Base-by-base conservation (phyloP, 2,113 vertebrate genomes). In the Pituophis catenifer region DNA sequence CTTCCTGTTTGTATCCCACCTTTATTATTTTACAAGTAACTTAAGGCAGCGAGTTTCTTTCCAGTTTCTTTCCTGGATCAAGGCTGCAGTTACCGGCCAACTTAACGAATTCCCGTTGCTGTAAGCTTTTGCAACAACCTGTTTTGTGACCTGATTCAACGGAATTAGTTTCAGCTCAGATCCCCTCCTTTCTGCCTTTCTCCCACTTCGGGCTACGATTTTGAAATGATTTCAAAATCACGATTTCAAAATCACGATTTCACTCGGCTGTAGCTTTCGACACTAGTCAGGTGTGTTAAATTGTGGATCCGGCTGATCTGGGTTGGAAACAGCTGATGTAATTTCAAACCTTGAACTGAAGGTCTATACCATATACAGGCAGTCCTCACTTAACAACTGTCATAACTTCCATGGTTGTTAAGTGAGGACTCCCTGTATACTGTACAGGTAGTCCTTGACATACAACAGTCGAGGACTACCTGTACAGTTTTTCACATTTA, bases 331-430 rank as follows among this genome's bases (percentile, higher is more conserved):
- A 33, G 29, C 4, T 15, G 13, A 33, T 33, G 5, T 33, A 75
- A 75, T 75, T 33, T 75, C n/a, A 33, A 13, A 33, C 5, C 13
- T 7, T 33, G n/a, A 75, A 75, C 8, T 33, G 13, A 33, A n/a
- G 62, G 24, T 29, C 1, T 33, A 15, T 17, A 2, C 11, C 3
- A 1, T 5, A 65, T n/a, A 5, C 4, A n/a, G 4, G 8, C 0
- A 62, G 8, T 62, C 23, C 23, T 65, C 11, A 29, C 62, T 65
- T 65, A 65, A 70, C 1, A 1, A 6, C 29, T 6, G 11, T 15
- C 29, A 6, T 70, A 70, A 70, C 62, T 13, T 70, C 62, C n/a
- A 1, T n/a, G 12, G 9, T 13, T 0, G 4, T 70, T n/a, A 13
- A 13, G 5, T 13, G 62, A 70, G 29, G 12, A n/a, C 5, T 13